Conservation (phyloP, 2,888 invertebrate species). For the Choristoneura rosaceana region DNA sequence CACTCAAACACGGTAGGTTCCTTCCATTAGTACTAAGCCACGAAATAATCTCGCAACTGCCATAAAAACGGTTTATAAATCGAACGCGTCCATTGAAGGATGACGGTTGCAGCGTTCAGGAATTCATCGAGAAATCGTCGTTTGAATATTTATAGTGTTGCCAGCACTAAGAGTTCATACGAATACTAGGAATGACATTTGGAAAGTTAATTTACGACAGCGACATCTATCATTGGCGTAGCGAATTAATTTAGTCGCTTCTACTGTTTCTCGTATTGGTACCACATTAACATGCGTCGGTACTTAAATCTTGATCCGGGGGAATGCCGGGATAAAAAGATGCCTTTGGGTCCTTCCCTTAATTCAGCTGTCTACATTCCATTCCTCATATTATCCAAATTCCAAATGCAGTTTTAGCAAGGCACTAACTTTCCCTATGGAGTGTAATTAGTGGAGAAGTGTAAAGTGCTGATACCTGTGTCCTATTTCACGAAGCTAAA, state of each 20-base stretch:
- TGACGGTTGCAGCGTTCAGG: constrained; percentile 80
- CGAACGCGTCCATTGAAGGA: constrained; percentile 72
- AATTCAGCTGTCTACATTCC: too few species aligned
- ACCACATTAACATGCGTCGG: too few species aligned
- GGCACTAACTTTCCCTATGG: too few species aligned
- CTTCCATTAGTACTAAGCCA: background rate
- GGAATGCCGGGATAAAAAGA: too few species aligned
- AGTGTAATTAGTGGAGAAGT: too few species aligned
- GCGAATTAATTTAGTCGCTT: background rate
- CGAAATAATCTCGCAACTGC: background rate
- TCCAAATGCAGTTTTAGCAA: too few species aligned
- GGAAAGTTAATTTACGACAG: constrained; percentile 15
- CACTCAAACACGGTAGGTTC: background rate
- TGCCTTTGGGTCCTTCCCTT: too few species aligned
- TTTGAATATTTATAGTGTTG: constrained; percentile 76
- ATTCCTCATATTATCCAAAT: too few species aligned
- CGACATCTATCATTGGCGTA: background rate
- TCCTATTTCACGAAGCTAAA: too few species aligned
- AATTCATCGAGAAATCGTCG: constrained; percentile 82
- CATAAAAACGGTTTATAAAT: constrained; percentile 63
- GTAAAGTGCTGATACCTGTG: too few species aligned
- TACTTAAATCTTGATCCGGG: too few species aligned
- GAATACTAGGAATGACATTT: constrained; percentile 4
- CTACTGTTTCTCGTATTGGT: background rate
- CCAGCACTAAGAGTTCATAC: constrained; percentile 10